Conservation (phyloP, 2,888 invertebrate genomes). For the Cancer borealis region DNA sequence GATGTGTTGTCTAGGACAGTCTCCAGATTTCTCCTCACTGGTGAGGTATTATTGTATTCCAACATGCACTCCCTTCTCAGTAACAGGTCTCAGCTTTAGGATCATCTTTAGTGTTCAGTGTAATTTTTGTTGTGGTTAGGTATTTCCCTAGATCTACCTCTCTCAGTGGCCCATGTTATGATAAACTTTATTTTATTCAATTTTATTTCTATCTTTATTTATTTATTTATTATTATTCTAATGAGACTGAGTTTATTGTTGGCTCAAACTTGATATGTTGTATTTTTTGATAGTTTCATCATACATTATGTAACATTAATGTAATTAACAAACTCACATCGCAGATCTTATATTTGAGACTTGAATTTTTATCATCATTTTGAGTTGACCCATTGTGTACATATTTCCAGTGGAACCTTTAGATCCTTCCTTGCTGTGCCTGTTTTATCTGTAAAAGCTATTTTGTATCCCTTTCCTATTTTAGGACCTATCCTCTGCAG, state of each 20-base stretch:
- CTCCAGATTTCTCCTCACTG: slow-evolving; percentile 55
- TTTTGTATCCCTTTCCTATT: slow-evolving; percentile 26
- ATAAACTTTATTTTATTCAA: slow-evolving; percentile 35
- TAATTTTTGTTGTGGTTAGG: slow-evolving; percentile 67
- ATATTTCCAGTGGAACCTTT: slow-evolving; percentile 57
- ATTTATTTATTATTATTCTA: slow-evolving; percentile 1
- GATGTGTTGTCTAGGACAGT: slow-evolving; percentile 47
- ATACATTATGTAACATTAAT: slow-evolving; percentile 34
- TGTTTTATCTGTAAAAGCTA: slow-evolving; percentile 42
- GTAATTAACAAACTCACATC: not conserved
- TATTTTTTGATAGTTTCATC: slow-evolving; percentile 36
- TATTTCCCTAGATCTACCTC: slow-evolving; percentile 67
- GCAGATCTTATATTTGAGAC: not conserved
- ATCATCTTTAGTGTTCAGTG: slow-evolving; percentile 71
- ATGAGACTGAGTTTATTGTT: slow-evolving; percentile 26
- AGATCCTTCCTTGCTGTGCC: slow-evolving; percentile 46
- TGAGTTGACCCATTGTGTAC: slow-evolving; percentile 59
- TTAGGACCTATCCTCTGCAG: slow-evolving; percentile 36
- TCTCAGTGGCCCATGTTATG: slow-evolving; percentile 54
- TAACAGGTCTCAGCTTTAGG: slow-evolving; percentile 69
- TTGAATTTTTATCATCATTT: slow-evolving; percentile 47
- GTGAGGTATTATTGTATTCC: slow-evolving; percentile 58
- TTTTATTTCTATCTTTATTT: slow-evolving; percentile 24
- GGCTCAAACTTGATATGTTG: slow-evolving; percentile 22
- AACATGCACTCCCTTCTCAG: slow-evolving; percentile 57